Evolutionary conservation across 2,797 vertebrate species (phyloP).

Genomic region (Psittacula echo): DNA sequence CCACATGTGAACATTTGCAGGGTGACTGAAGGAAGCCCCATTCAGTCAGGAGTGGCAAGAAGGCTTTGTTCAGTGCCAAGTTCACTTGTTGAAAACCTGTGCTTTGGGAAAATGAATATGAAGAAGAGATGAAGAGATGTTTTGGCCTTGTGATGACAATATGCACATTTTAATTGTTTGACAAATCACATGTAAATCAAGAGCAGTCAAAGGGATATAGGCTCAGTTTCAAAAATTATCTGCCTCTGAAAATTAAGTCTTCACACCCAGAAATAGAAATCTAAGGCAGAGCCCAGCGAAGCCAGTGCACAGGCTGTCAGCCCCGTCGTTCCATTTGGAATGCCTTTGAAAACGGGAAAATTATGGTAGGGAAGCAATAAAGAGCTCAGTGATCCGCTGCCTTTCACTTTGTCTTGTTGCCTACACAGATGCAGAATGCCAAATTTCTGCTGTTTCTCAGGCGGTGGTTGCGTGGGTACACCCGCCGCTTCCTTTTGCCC

Average conservation of each 20-base stretch:
- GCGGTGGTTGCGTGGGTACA: conserved; percentile 7
- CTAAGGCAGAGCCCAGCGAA: conserved; percentile 6
- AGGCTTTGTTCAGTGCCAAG: conserved; percentile 7
- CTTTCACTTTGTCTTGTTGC: conserved; percentile 56
- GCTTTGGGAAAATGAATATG: conserved; percentile 9
- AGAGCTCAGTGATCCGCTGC: conserved; percentile 38
- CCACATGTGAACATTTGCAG: conserved; percentile 15
- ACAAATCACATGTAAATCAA: neutral
- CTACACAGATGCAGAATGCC: conserved; percentile 57
- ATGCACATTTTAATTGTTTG: conserved; percentile 32
- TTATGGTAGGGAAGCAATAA: conserved; percentile 27
- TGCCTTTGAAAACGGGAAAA: conserved; percentile 5
- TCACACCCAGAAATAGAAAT: conserved; percentile 50
- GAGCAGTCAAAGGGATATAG: neutral
- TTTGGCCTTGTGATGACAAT: conserved; percentile 30
- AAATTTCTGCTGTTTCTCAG: conserved; percentile 47
- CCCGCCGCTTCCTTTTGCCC: neutral
- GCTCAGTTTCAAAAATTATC: conserved; percentile 52
- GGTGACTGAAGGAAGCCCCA: neutral
- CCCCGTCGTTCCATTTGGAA: neutral
- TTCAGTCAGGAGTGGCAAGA: neutral
- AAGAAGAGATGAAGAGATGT: conserved; percentile 25
- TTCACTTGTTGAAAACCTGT: conserved; percentile 1
- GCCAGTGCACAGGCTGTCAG: conserved; percentile 47
- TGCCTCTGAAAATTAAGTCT: conserved; percentile 46